These are phyloP conservation scores for Eulacestoma nigropectus DNA, from an alignment of 2,113 vertebrate species.

Conservation along the genomic window DNA sequence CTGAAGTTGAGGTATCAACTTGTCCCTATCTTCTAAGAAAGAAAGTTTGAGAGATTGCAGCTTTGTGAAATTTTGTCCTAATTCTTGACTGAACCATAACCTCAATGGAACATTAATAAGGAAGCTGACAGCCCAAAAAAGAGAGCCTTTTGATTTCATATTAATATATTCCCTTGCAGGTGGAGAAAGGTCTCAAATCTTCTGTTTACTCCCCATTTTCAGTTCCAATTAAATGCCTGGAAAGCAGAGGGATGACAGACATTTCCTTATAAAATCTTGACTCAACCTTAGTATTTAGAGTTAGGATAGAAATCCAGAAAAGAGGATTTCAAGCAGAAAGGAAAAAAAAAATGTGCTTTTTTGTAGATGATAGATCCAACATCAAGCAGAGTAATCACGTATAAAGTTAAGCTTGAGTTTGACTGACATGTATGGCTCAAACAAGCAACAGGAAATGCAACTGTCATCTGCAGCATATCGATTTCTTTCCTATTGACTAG, in stretches of 20 bases:
- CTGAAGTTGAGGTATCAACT: background rate
- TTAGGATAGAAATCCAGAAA: background rate
- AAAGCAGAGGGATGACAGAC: background rate
- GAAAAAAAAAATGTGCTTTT: background rate
- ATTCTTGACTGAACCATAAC: background rate
- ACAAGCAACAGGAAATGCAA: background rate
- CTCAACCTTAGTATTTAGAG: background rate
- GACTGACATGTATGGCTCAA: background rate
- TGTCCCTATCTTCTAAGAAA: background rate
- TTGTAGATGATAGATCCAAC: background rate
- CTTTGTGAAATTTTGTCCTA: background rate
- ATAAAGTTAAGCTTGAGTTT: background rate
- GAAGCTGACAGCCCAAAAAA: background rate
- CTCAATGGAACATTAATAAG: background rate
- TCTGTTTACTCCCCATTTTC: background rate
- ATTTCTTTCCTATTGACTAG: background rate
- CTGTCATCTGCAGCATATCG: background rate
- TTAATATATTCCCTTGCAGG: background rate
- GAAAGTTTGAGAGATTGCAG: background rate
- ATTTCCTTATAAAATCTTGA: background rate
- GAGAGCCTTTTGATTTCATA: background rate
- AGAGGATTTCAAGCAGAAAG: background rate
- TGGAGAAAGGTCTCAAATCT: background rate
- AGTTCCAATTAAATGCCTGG: background rate
- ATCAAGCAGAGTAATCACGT: background rate